Evolutionary conservation across 2,797 vertebrate species (phyloP).

Genomic region (Falco cherrug): DNA sequence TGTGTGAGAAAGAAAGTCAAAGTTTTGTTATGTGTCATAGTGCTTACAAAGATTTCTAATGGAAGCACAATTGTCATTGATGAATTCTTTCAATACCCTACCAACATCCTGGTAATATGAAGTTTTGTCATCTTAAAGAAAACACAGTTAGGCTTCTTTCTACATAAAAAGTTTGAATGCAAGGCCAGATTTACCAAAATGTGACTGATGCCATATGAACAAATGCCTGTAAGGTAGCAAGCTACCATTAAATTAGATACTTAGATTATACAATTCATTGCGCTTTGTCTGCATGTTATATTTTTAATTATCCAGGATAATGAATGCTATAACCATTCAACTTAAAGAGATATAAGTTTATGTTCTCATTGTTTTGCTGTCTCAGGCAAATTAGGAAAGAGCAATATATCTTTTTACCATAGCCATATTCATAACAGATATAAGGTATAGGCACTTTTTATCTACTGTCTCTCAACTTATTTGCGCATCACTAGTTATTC

Average conservation of each 20-base stretch:
- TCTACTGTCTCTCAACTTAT: background rate
- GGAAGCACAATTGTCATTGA: background rate
- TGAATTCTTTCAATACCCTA: background rate
- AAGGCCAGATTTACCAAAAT: background rate
- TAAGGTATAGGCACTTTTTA: background rate
- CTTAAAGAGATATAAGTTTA: background rate
- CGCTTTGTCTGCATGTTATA: background rate
- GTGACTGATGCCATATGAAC: background rate
- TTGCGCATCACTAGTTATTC: conserved; percentile 16
- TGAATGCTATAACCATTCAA: background rate
- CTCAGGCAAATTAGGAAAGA: background rate
- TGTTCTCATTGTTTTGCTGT: background rate
- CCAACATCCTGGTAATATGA: background rate
- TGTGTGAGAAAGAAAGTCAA: background rate
- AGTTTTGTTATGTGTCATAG: background rate
- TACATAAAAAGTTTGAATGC: background rate
- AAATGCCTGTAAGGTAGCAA: background rate
- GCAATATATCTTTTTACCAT: background rate
- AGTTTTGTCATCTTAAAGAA: background rate
- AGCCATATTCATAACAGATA: background rate
- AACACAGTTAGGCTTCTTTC: background rate
- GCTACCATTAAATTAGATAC: background rate
- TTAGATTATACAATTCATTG: background rate
- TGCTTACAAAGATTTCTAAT: background rate
- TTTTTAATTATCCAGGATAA: conserved; percentile 27